A percentile compares a stretch with the other conserved stretches of the same genome.
These are phyloP conservation scores for Diarsia dahlii DNA, from an alignment of 2,888 invertebrate genomes.

Conservation along the genomic window DNA sequence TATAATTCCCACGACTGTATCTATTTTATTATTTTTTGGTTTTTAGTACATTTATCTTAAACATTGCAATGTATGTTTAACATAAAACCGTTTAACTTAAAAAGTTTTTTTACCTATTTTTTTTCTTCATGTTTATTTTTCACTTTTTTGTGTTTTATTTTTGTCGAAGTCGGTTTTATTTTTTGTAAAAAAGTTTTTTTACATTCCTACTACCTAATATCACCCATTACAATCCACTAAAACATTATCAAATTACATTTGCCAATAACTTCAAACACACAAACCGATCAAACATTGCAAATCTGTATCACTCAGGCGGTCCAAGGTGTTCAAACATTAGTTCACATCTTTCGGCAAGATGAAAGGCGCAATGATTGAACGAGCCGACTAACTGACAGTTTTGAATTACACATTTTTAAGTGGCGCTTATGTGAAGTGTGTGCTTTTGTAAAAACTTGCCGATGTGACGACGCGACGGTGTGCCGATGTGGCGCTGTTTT, in stretches of 20 bases:
- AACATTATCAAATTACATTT: constrained; percentile 48
- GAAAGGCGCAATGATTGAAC: constrained; percentile 74
- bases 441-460: constrained; percentile 56
- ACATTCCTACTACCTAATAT: too few relatives aligned
- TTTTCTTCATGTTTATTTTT: too few relatives aligned
- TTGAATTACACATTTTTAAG: constrained; percentile 62
- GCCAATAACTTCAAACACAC: constrained; percentile 37
- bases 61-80: too few relatives aligned
- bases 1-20: too few relatives aligned
- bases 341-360: constrained; percentile 76
- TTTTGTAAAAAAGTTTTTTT: too few relatives aligned
- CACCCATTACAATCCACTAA: neutral
- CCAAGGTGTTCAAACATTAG: constrained; percentile 82
- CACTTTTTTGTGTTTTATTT: too few relatives aligned
- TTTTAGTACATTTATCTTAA: too few relatives aligned
- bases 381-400: constrained; percentile 59
- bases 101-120: too few relatives aligned
- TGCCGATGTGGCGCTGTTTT: constrained; percentile 5
- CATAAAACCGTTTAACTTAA: too few relatives aligned
- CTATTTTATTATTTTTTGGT: too few relatives aligned
- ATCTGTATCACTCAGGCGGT: constrained; percentile 60
- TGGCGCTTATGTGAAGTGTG: constrained; percentile 58
- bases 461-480: constrained; percentile 8
- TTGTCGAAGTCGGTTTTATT: too few relatives aligned
- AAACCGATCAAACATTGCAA: constrained; percentile 53